phyloP scores from a whole-genome alignment of 2,113 vertebrate genomes.

The Perca flavescens region DNA sequence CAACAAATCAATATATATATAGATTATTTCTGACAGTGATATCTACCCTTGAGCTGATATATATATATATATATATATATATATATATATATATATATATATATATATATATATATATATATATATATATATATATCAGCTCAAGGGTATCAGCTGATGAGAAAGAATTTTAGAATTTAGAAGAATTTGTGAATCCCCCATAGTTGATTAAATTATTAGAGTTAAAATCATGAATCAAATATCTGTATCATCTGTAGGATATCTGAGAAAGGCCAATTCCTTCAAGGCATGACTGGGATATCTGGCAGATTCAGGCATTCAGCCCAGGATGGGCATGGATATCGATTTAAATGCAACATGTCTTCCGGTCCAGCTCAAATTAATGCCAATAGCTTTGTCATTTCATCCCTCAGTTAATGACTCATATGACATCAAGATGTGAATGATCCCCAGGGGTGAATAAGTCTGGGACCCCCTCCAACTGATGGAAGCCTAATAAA shows the following conservation, averaged over 20 bases:
- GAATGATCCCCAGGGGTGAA: neutral
- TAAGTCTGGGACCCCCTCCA: neutral
- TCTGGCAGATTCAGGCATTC: neutral
- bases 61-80: too few species aligned
- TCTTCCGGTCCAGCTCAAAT: neutral
- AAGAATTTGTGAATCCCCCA: too few species aligned
- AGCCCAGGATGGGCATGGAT: neutral
- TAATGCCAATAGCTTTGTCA: neutral
- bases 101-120: too few species aligned
- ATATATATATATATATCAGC: too few species aligned
- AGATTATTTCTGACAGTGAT: too few species aligned
- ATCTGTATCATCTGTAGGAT: neutral
- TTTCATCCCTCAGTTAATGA: neutral
- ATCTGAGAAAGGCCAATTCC: neutral
- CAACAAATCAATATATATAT: neutral
- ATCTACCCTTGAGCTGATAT: too few species aligned
- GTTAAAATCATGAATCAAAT: constrained; percentile 13
- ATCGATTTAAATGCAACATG: constrained; percentile 2
- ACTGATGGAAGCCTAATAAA: neutral
- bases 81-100: too few species aligned
- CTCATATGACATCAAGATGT: constrained; percentile 6
- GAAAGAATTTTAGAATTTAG: too few species aligned
- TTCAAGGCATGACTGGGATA: neutral
- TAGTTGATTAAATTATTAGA: neutral
- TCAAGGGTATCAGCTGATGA: neutral